Evolutionary conservation across 1,140 invertebrate genomes (phyloP).

Genomic region (Zaprionus davidi): DNA sequence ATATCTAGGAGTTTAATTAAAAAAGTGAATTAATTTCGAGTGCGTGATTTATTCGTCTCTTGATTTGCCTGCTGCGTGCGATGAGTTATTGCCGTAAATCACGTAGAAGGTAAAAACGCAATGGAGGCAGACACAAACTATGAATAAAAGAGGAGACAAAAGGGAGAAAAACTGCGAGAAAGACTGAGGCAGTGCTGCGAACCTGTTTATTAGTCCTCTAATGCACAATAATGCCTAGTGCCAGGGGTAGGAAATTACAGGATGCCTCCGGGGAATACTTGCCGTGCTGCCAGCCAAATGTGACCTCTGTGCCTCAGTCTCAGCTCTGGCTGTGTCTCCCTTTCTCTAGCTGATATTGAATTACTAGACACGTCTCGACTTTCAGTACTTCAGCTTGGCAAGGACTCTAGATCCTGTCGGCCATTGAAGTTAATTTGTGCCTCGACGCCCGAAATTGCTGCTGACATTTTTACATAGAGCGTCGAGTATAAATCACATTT

Average conservation of each 20-base stretch:
- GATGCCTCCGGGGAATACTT: conserved; percentile 74
- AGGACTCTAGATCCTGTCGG: conserved; percentile 17
- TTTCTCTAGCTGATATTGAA: conserved; percentile 57
- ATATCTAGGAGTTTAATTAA: conserved; percentile 62
- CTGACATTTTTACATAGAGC: conserved; percentile 77
- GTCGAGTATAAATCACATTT: conserved; percentile 73
- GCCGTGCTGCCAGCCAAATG: conserved; percentile 73
- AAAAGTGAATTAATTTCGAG: conserved; percentile 75
- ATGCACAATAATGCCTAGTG: conserved; percentile 83
- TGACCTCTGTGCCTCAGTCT: conserved; percentile 68
- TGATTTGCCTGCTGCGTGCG: conserved; percentile 62
- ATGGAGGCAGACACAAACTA: conserved; percentile 61
- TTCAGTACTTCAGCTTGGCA: conserved; percentile 40
- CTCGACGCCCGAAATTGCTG: conserved; percentile 65
- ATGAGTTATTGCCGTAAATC: conserved; percentile 81
- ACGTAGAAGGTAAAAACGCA: conserved; percentile 74
- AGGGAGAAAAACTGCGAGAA: background rate
- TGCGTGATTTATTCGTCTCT: conserved; percentile 80
- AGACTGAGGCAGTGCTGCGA: conserved; percentile 50
- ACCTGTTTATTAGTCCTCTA: conserved; percentile 83
- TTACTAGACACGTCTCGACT: conserved; percentile 77
- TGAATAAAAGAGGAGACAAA: conserved; percentile 51
- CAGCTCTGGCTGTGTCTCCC: background rate
- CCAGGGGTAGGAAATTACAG: conserved; percentile 79
- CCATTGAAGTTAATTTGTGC: conserved; percentile 72